Conservation (phyloP, 2,113 vertebrate species). For the Neopipo cinnamomea region DNA sequence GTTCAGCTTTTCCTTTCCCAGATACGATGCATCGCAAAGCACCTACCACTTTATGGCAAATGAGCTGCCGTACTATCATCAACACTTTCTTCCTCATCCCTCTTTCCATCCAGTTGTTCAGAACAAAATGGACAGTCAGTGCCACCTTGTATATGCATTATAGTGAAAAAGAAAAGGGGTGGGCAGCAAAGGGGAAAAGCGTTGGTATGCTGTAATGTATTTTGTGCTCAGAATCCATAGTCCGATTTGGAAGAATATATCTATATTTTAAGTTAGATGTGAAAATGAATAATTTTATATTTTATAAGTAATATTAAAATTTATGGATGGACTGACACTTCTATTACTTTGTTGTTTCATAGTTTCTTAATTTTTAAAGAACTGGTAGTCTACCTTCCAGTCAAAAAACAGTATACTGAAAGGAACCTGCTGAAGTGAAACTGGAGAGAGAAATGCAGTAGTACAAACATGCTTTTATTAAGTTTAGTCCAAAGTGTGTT, state of each 20-base stretch:
- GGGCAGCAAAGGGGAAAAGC: background rate
- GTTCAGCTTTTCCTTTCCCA: background rate
- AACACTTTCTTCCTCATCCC: background rate
- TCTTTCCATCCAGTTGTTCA: background rate
- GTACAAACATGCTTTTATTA: background rate
- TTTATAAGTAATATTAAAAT: background rate
- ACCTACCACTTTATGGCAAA: background rate
- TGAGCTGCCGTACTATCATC: background rate
- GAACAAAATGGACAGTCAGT: background rate
- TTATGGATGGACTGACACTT: background rate
- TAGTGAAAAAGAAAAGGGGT: background rate
- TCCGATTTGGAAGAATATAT: background rate
- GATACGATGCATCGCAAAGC: background rate
- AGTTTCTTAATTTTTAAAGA: background rate
- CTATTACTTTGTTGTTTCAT: background rate
- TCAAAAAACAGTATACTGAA: background rate
- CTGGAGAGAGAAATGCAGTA: background rate
- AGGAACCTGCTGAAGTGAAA: background rate
- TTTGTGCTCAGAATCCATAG: background rate
- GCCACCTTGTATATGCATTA: background rate
- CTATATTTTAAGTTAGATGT: slow-evolving; percentile 10
- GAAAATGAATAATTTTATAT: background rate
- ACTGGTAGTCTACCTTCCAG: background rate
- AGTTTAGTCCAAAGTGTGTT: background rate
- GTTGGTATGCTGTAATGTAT: background rate